A percentile compares a stretch with the other conserved stretches of the same genome.
phyloP scores from a whole-genome alignment of 2,797 vertebrate species.

The Serranus cabrilla region DNA sequence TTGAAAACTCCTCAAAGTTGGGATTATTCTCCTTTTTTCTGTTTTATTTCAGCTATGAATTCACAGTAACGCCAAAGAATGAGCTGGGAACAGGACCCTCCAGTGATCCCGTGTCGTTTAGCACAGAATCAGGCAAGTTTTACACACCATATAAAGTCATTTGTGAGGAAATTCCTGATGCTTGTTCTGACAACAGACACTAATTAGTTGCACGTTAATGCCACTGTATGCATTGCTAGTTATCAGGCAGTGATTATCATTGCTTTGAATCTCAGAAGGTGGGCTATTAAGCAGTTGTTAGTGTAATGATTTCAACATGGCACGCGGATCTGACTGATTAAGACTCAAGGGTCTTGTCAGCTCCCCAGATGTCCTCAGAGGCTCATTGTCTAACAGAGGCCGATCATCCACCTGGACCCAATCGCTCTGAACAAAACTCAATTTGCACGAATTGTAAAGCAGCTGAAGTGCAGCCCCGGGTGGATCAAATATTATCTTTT shows the following conservation, averaged over 20 bases:
- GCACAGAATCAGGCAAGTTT: slow-evolving; percentile 95
- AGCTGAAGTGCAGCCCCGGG: slow-evolving; percentile 11
- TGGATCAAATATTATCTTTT: slow-evolving; percentile 29
- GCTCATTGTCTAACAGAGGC: slow-evolving; percentile 26
- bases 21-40: slow-evolving; percentile 12
- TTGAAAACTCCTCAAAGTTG: slow-evolving; percentile 19
- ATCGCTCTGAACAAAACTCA: neutral
- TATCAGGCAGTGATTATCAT: slow-evolving; percentile 26
- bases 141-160: neutral
- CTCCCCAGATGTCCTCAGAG: slow-evolving; percentile 51
- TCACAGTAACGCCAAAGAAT: slow-evolving; percentile 94
- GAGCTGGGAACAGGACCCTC: slow-evolving; percentile 92
- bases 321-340: slow-evolving; percentile 45
- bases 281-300: slow-evolving; percentile 50
- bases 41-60: slow-evolving; percentile 91
- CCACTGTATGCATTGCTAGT: slow-evolving; percentile 41
- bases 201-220: slow-evolving; percentile 20
- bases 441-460: slow-evolving; percentile 18
- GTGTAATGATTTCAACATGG: slow-evolving; percentile 66
- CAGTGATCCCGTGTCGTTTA: slow-evolving; percentile 91
- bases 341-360: slow-evolving; percentile 42
- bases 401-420: slow-evolving; percentile 27
- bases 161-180: neutral
- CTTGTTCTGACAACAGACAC: slow-evolving; percentile 24
- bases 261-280: slow-evolving; percentile 35